Evolutionary conservation across 92 coral and sea anemone species (phyloP).

Genomic region (Paramuricea clavata): DNA sequence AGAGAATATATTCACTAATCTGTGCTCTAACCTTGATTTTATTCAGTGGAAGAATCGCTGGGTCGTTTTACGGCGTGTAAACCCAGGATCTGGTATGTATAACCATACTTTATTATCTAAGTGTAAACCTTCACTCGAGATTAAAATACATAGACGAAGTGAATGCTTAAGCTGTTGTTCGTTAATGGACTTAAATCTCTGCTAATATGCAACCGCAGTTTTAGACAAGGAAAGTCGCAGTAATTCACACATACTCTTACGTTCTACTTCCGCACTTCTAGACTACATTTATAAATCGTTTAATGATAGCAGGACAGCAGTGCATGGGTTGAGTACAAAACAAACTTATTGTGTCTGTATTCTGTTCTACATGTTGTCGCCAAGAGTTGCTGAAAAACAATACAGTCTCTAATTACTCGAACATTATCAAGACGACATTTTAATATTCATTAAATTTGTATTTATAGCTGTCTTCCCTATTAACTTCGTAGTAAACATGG

Average conservation of each 20-base stretch:
- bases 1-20: conserved; percentile 71
- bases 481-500: neutral
- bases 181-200: conserved; percentile 28
- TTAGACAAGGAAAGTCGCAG: conserved; percentile 7
- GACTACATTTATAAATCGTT: conserved; percentile 12
- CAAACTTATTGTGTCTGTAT: neutral
- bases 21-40: conserved; percentile 46
- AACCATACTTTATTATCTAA: neutral
- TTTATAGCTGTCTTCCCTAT: conserved; percentile 14
- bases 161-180: conserved; percentile 17
- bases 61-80: conserved; percentile 95
- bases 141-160: conserved; percentile 4
- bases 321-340: neutral
- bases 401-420: conserved; percentile 22
- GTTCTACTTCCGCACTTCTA: conserved; percentile 7
- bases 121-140: neutral
- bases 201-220: conserved; percentile 29
- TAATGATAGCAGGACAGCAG: conserved; percentile 14
- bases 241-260: conserved; percentile 25
- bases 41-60: conserved; percentile 98
- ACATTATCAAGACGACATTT: conserved; percentile 40
- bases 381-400: conserved; percentile 20
- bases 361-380: conserved; percentile 21
- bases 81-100: conserved; percentile 94
- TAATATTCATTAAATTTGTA: conserved; percentile 26